These are phyloP conservation scores for Pyrocoelia pectoralis DNA, from an alignment of 2,888 invertebrate genomes.

Conservation along the genomic window DNA sequence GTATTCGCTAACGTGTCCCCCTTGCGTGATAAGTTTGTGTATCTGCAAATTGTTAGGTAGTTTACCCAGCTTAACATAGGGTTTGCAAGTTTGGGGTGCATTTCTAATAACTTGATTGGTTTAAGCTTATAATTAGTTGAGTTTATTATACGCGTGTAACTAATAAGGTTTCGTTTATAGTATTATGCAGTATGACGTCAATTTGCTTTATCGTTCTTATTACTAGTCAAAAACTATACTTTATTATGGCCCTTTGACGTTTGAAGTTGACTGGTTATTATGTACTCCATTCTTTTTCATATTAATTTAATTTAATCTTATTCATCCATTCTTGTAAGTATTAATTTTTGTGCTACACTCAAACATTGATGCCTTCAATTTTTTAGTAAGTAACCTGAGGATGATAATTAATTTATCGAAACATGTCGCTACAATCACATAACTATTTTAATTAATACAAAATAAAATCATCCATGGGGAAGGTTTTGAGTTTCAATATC, in stretches of 20 bases:
- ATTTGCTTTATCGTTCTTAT: slow-evolving; percentile 1
- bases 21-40: slow-evolving; percentile 42
- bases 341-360: too few relatives aligned
- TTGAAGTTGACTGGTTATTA: background rate
- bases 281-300: too few relatives aligned
- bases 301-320: too few relatives aligned
- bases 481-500: too few relatives aligned
- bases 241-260: background rate
- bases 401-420: too few relatives aligned
- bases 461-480: too few relatives aligned
- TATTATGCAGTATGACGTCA: background rate
- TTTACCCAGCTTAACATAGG: slow-evolving; percentile 39
- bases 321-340: too few relatives aligned
- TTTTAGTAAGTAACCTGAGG: too few relatives aligned
- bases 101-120: slow-evolving; percentile 37
- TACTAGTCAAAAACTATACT: background rate
- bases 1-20: slow-evolving; percentile 23
- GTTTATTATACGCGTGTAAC: slow-evolving; percentile 8
- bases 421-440: too few relatives aligned
- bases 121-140: slow-evolving; percentile 18
- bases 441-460: too few relatives aligned
- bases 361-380: too few relatives aligned
- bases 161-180: background rate
- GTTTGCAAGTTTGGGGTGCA: slow-evolving; percentile 37
- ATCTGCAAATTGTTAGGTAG: slow-evolving; percentile 45